Conservation (phyloP, 2,888 invertebrate genomes). For the Eulithis prunata region DNA sequence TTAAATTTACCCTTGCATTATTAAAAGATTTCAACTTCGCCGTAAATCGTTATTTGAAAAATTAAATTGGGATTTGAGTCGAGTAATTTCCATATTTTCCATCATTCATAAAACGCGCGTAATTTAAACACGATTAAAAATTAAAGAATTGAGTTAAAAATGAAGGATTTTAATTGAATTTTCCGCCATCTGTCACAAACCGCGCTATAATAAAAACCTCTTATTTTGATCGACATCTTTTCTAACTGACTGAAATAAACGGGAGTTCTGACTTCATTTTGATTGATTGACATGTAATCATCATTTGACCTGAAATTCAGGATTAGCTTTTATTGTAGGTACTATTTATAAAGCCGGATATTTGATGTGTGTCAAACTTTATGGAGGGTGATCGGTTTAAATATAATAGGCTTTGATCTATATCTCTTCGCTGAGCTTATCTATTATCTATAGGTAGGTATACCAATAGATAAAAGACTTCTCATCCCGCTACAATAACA, state of each 20-base stretch:
- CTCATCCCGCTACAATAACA: background rate
- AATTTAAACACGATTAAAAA: slow-evolving; percentile 1
- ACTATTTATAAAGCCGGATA: slow-evolving; percentile 1
- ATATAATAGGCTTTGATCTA: background rate
- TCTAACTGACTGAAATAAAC: slow-evolving; percentile 15
- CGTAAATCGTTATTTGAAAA: slow-evolving; percentile 8
- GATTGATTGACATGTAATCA: slow-evolving; percentile 16
- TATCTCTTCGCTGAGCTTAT: too few relatives aligned
- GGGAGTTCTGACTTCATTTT: slow-evolving; percentile 10
- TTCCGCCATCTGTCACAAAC: slow-evolving; percentile 27
- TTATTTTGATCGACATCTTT: slow-evolving; percentile 32
- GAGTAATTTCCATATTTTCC: slow-evolving; percentile 8
- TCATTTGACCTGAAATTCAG: slow-evolving; percentile 5
- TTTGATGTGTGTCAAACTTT: background rate
- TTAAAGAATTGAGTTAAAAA: slow-evolving; percentile 18
- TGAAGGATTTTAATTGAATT: slow-evolving; percentile 19
- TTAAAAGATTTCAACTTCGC: background rate
- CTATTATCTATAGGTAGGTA: too few relatives aligned
- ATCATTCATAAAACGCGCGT: slow-evolving; percentile 15
- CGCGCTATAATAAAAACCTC: slow-evolving; percentile 16
- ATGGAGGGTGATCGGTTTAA: background rate
- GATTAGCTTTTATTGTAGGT: background rate
- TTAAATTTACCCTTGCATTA: background rate
- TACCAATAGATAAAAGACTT: background rate
- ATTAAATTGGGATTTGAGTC: background rate